Conservation (phyloP, 2,113 vertebrate species). For the Campylomormyrus numenius region DNA sequence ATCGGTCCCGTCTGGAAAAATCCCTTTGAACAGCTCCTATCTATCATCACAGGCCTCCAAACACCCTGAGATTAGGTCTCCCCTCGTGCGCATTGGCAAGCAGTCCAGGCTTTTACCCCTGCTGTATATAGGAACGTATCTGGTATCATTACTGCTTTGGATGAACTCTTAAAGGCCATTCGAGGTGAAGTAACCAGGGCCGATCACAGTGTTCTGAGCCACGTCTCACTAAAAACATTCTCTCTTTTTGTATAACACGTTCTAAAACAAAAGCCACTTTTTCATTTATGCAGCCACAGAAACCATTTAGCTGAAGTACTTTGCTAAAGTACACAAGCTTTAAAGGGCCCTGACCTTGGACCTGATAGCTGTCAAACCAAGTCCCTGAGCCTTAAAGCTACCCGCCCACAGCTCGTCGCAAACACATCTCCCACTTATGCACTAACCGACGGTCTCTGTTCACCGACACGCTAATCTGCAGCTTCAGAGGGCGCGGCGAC, state of each 20-base stretch:
- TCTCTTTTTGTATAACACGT: not conserved
- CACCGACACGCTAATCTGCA: not conserved
- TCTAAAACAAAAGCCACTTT: not conserved
- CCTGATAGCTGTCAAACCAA: not conserved
- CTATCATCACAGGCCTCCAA: not conserved
- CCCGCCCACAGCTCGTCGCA: too few species aligned
- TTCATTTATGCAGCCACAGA: not conserved
- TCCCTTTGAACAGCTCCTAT: not conserved
- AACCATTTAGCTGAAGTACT: not conserved
- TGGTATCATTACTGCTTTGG: not conserved
- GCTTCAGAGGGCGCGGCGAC: conserved; percentile 3
- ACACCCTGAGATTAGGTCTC: not conserved
- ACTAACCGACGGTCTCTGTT: not conserved
- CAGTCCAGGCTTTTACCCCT: not conserved
- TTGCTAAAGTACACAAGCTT: not conserved
- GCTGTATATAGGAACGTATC: not conserved
- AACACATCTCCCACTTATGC: not conserved
- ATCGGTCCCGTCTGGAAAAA: not conserved
- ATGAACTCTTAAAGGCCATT: not conserved
- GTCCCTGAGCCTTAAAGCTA: not conserved
- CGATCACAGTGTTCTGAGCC: not conserved
- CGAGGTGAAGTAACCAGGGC: not conserved
- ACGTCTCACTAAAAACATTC: not conserved
- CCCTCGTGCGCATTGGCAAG: not conserved
- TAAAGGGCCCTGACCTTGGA: not conserved